Conservation (phyloP, 2,888 invertebrate species). For the Himalopsyche tibetana region DNA sequence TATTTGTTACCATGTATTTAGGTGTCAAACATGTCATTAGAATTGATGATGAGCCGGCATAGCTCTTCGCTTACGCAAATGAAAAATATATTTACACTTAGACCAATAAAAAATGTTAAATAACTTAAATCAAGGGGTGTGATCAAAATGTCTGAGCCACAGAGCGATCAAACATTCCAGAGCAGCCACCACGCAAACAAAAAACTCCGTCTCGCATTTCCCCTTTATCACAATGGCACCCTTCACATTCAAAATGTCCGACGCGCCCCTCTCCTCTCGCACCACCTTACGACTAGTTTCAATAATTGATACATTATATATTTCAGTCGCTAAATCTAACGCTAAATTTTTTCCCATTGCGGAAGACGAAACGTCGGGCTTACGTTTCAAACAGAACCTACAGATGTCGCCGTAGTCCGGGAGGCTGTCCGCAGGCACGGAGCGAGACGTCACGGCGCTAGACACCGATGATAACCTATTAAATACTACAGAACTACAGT, state of each 20-base stretch:
- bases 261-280: background rate
- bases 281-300: conserved; percentile 48
- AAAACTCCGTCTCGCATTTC: conserved; percentile 56
- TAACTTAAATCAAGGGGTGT: conserved; percentile 46
- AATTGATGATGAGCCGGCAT: too few species aligned
- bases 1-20: too few species aligned
- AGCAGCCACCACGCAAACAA: conserved; percentile 71
- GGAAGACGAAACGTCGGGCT: conserved; percentile 44
- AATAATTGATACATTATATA: conserved; percentile 53
- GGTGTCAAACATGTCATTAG: too few species aligned
- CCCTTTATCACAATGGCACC: conserved; percentile 56
- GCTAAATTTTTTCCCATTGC: conserved; percentile 42
- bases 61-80: too few species aligned
- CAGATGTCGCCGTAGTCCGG: conserved; percentile 64
- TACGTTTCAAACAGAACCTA: conserved; percentile 63
- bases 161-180: conserved; percentile 74
- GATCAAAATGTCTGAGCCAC: conserved; percentile 71
- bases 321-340: conserved; percentile 62
- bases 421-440: conserved; percentile 27
- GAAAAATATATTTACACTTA: background rate
- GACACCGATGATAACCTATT: conserved; percentile 44
- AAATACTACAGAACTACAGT: conserved; percentile 32
- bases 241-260: conserved; percentile 46
- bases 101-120: background rate
- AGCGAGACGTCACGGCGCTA: conserved; percentile 38